These are phyloP conservation scores for Philantomba maxwellii DNA, from an alignment of 2,113 vertebrate species.

Conservation along the genomic window DNA sequence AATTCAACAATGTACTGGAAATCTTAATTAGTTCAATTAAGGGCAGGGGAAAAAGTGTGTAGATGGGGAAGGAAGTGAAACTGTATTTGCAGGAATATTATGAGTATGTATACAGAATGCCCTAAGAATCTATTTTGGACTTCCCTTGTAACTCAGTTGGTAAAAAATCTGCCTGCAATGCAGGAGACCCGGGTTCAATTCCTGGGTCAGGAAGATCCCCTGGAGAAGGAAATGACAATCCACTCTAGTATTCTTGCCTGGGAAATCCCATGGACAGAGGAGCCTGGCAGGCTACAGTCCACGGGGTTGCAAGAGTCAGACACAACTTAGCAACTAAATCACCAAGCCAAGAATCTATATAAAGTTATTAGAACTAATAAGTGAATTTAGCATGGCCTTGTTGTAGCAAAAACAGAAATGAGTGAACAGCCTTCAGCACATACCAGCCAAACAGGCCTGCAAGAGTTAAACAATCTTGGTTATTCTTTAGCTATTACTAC, in stretches of 20 bases:
- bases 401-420: not conserved
- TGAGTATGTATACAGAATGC: not conserved
- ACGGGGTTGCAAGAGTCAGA: not conserved
- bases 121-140: not conserved
- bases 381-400: not conserved
- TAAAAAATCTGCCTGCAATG: not conserved
- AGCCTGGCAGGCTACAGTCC: not conserved
- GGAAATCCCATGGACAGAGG: not conserved
- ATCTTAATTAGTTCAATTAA: not conserved
- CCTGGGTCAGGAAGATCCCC: not conserved
- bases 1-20: not conserved
- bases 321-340: not conserved
- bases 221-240: not conserved
- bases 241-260: not conserved
- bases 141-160: not conserved
- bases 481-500: not conserved
- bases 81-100: not conserved
- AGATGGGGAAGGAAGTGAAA: not conserved
- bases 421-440: not conserved
- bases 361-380: conserved; percentile 3
- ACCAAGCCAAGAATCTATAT: not conserved
- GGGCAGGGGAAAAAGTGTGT: not conserved
- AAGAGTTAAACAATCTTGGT: not conserved
- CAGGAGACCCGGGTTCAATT: not conserved
- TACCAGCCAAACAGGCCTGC: not conserved